Conservation (phyloP, 2,888 invertebrate species). For the Phyto melanocephala region DNA sequence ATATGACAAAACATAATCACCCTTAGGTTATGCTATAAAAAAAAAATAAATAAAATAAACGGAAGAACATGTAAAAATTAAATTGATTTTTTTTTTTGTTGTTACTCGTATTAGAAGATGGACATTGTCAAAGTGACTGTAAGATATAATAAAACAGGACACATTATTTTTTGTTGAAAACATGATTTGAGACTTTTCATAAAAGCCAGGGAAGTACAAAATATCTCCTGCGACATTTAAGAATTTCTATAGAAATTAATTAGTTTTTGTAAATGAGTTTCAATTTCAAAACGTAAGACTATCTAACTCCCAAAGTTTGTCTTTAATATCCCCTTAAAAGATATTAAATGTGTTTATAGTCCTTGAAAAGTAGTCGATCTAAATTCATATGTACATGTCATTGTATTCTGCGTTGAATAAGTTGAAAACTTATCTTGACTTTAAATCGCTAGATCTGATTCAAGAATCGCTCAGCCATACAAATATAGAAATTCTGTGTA, state of each 20-base stretch:
- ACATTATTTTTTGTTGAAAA: conserved; percentile 4
- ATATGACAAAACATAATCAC: conserved; percentile 52
- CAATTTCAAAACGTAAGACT: no score
- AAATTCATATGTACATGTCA: no score
- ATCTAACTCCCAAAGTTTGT: no score
- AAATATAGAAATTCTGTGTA: no score
- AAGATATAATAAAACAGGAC: background rate
- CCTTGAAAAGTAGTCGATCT: no score
- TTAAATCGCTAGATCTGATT: no score
- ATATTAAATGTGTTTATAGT: no score
- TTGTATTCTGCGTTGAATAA: no score
- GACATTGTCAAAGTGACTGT: conserved; percentile 36
- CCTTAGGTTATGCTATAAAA: conserved; percentile 31
- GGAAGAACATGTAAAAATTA: conserved; percentile 52
- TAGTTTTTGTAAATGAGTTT: no score
- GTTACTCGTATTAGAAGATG: conserved; percentile 2
- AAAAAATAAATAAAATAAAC: conserved; percentile 6
- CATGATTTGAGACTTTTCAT: conserved; percentile 33
- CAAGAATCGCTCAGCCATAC: no score
- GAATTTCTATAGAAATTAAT: background rate
- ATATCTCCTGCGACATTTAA: background rate
- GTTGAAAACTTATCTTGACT: no score
- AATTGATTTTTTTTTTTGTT: conserved; percentile 52
- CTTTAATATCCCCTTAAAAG: no score
- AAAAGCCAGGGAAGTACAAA: background rate